These are phyloP conservation scores for Heliconius cydno DNA, from an alignment of 2,888 invertebrate species.

Conservation along the genomic window DNA sequence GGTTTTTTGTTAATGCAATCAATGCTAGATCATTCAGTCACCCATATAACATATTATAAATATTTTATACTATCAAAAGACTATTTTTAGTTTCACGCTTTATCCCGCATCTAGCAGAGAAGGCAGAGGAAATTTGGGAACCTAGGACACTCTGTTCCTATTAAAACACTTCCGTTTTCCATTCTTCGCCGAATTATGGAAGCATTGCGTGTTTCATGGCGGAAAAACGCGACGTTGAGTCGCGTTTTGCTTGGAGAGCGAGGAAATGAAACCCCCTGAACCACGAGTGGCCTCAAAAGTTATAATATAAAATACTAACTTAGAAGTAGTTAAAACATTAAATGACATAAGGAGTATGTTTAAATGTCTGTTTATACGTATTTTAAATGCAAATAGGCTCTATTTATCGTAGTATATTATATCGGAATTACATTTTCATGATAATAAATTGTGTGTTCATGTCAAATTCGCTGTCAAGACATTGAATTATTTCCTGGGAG, in stretches of 20 bases:
- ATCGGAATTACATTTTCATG: conserved; percentile 22
- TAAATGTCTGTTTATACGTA: background rate
- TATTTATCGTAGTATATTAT: conserved; percentile 4
- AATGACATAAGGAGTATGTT: background rate
- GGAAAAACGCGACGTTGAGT: no score
- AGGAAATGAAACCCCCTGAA: background rate
- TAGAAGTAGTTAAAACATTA: background rate
- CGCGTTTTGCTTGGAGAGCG: background rate
- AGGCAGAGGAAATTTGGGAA: background rate
- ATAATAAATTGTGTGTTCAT: conserved; percentile 23
- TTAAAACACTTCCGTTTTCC: background rate
- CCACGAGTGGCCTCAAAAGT: background rate
- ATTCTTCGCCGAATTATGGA: background rate
- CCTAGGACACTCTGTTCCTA: background rate
- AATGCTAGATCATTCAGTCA: background rate
- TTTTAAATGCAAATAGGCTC: conserved; percentile 1
- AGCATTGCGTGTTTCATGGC: background rate
- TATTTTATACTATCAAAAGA: background rate
- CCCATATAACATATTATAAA: background rate
- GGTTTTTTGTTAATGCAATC: background rate
- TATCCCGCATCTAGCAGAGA: background rate
- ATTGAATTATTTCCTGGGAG: conserved; percentile 17
- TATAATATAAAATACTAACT: background rate
- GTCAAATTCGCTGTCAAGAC: conserved; percentile 19
- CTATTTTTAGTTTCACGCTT: background rate